Evolutionary conservation across 1,140 invertebrate species (phyloP), one percentile per base, ranked within the genome.

Genomic region (Aporrectodea caliginosa): DNA sequence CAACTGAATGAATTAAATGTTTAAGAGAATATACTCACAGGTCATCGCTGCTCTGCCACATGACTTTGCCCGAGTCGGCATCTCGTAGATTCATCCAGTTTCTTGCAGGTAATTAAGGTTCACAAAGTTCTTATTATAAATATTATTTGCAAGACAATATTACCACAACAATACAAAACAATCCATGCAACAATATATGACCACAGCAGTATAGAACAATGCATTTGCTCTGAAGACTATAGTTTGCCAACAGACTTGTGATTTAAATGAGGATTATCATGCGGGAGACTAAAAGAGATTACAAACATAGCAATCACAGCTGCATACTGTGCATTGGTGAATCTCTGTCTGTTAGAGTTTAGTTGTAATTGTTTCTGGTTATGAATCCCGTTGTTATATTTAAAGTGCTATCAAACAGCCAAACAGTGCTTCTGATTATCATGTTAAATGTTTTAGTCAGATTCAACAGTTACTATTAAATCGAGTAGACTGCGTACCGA

Each of bases 71-170:
- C 83, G 91, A 94, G 86, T 98, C 96, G 14, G 94, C 95, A 92
- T 99, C 97, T 80, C 96, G 90, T 68, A 99, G 88, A 89, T 97
- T 98, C 94, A 99, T 98, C 94, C 97, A 99, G 90, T 99, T 99
- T 81, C 95, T 97, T 84, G 81, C 43, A 6, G 6, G 22, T 58
- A 58, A 58, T 12, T 58, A 58, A 58, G 22, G 43, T 12, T 22
- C 43, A 58, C 43, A 58, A 58, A 58, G 6, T 58, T 58, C 43
- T 58, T n/a, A n/a, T n/a, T n/a, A n/a, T n/a, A n/a, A n/a, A n/a
- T n/a, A n/a, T n/a, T n/a, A n/a, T n/a, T n/a, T n/a, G n/a, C n/a
- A n/a, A n/a, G n/a, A n/a, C n/a, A n/a, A n/a, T n/a, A n/a, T n/a
- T n/a, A n/a, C n/a, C n/a, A n/a, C n/a, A n/a, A n/a, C n/a, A n/a